Evolutionary conservation across 2,113 vertebrate genomes (phyloP).

Genomic region (Narcine bancroftii): DNA sequence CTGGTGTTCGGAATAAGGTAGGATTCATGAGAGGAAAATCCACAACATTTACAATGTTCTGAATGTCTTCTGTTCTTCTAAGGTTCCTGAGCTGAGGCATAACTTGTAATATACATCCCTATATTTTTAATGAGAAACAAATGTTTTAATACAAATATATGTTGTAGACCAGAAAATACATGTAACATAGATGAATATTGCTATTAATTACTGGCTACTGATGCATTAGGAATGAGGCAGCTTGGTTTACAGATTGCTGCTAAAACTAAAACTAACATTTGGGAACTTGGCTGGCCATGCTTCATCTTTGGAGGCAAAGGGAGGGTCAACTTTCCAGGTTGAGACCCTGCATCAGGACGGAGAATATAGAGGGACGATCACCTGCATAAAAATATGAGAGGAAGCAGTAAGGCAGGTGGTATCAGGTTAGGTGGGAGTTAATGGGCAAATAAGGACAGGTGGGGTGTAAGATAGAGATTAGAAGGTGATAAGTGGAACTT

Average conservation of each 20-base stretch:
- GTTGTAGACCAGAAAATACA: neutral
- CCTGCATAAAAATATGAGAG: too few relatives aligned
- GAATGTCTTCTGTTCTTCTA: neutral
- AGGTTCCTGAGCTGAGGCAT: neutral
- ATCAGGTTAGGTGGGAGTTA: too few relatives aligned
- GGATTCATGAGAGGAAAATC: neutral
- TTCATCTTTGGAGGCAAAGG: too few relatives aligned
- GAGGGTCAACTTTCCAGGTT: too few relatives aligned
- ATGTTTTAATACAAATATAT: neutral
- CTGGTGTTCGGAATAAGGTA: neutral
- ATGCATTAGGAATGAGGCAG: neutral
- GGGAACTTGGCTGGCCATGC: too few relatives aligned
- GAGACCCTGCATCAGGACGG: too few relatives aligned
- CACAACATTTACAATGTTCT: neutral
- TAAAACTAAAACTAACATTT: too few relatives aligned
- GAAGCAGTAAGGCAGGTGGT: too few relatives aligned
- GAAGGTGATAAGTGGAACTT: too few relatives aligned
- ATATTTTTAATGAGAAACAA: neutral
- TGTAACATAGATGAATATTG: neutral
- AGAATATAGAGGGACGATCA: too few relatives aligned
- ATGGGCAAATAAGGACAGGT: too few relatives aligned
- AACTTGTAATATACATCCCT: neutral
- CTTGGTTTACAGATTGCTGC: neutral
- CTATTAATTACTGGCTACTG: neutral
- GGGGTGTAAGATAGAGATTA: too few relatives aligned